These are phyloP conservation scores for Ranitomeya variabilis DNA, from an alignment of 2,113 vertebrate genomes.

Conservation along the genomic window DNA sequence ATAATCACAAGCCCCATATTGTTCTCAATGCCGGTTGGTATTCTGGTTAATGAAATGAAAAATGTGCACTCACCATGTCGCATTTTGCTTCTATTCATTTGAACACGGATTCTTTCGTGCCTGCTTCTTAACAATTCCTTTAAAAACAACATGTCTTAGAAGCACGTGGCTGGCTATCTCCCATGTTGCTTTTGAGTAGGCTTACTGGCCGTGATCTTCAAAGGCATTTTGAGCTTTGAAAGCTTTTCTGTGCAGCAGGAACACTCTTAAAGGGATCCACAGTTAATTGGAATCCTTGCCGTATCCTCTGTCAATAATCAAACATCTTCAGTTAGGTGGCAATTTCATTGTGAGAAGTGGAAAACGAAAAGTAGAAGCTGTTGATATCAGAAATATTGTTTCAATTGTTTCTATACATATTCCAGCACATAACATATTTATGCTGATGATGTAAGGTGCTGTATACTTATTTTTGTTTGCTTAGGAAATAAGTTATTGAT, in stretches of 20 bases:
- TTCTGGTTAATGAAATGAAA: conserved; percentile 21
- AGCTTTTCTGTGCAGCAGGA: conserved; percentile 23
- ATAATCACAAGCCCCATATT: conserved; percentile 34
- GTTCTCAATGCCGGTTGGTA: not conserved
- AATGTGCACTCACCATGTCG: not conserved
- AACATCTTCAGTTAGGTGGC: conserved; percentile 19
- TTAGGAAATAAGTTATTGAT: not conserved
- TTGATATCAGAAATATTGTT: not conserved
- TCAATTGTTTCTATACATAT: not conserved
- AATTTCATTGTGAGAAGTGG: conserved; percentile 9
- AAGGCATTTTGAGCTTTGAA: conserved; percentile 21
- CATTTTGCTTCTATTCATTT: conserved; percentile 31
- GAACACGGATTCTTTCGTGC: conserved; percentile 1
- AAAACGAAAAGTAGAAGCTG: not conserved
- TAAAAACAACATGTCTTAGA: conserved; percentile 36
- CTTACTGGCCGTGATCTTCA: conserved; percentile 34
- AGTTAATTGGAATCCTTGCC: conserved; percentile 21
- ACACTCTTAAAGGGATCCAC: conserved; percentile 21
- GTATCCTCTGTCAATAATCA: conserved; percentile 35
- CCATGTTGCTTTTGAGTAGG: conserved; percentile 39
- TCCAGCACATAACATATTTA: not conserved
- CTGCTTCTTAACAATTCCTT: conserved; percentile 34
- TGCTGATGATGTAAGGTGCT: no score
- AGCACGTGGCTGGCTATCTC: conserved; percentile 31
- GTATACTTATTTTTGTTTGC: not conserved